Evolutionary conservation across 2,888 invertebrate genomes (phyloP).

Genomic region (Abscondita cerata): DNA sequence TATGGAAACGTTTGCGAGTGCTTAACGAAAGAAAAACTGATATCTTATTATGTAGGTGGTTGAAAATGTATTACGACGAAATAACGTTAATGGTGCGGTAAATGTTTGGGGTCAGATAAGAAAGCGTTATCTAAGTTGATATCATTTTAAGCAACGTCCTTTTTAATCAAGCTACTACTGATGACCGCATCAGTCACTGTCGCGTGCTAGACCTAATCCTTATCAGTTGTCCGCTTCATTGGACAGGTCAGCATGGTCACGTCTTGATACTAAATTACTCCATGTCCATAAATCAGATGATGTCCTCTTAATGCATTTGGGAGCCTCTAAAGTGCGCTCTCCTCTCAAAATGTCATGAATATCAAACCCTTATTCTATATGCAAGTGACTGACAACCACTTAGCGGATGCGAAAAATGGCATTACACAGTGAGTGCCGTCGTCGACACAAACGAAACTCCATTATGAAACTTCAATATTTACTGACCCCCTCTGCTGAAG

Average conservation of each 20-base stretch:
- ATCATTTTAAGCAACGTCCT: conserved; percentile 45
- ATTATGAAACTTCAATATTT: conserved; percentile 40
- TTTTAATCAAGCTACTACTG: conserved; percentile 57
- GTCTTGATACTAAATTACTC: conserved; percentile 51
- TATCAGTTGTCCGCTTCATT: conserved; percentile 56
- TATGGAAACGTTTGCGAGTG: too few relatives aligned
- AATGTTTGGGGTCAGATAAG: conserved; percentile 47
- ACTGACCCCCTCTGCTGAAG: conserved; percentile 32
- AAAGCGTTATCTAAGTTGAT: conserved; percentile 33
- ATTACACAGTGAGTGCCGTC: conserved; percentile 32
- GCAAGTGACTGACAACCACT: conserved; percentile 48
- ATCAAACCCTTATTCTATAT: conserved; percentile 34
- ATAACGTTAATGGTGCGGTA: conserved; percentile 52
- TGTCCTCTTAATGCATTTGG: conserved; percentile 36
- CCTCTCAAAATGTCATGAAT: conserved; percentile 40
- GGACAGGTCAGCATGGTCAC: conserved; percentile 55
- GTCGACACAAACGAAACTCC: conserved; percentile 29
- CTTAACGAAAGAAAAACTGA: neutral
- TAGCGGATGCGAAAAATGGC: conserved; percentile 43
- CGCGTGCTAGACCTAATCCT: conserved; percentile 53
- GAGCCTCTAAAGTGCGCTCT: conserved; percentile 32
- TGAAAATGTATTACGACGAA: neutral
- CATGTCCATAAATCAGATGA: conserved; percentile 53
- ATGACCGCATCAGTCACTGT: conserved; percentile 58
- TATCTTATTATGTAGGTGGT: neutral